Evolutionary conservation across 1,140 invertebrate genomes (phyloP).

Genomic region (Atopsyche davidsoni): DNA sequence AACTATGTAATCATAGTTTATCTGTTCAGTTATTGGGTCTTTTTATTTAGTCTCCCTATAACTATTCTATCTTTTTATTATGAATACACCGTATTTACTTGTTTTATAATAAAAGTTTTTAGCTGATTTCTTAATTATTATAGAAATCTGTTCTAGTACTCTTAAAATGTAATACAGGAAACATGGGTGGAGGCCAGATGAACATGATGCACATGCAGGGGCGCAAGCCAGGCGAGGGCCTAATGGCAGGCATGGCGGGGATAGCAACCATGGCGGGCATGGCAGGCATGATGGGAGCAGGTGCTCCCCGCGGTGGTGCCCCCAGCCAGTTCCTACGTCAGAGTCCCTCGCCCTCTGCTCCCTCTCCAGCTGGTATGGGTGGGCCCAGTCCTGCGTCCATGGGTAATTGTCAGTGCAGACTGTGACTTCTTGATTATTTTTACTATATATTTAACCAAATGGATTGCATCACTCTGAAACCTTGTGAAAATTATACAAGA

Average conservation of each 20-base stretch:
- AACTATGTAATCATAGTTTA: too few species aligned
- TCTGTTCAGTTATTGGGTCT: too few species aligned
- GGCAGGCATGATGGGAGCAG: slow-evolving; percentile 32
- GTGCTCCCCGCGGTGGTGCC: slow-evolving; percentile 43
- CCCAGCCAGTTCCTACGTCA: slow-evolving; percentile 63
- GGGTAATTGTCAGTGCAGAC: slow-evolving; percentile 35
- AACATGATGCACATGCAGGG: slow-evolving; percentile 50
- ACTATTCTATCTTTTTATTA: too few species aligned
- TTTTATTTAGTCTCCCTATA: too few species aligned
- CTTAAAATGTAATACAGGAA: slow-evolving; percentile 30
- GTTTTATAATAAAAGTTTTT: neutral
- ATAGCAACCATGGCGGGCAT: slow-evolving; percentile 39
- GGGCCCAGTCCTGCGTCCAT: slow-evolving; percentile 49
- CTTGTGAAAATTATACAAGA: too few species aligned
- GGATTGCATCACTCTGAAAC: too few species aligned
- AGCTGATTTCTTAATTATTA: neutral
- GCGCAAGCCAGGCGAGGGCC: slow-evolving; percentile 43
- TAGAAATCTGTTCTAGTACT: too few species aligned
- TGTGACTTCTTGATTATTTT: too few species aligned
- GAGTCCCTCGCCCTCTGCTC: slow-evolving; percentile 64
- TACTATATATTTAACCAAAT: too few species aligned
- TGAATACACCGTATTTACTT: too few species aligned
- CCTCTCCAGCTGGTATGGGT: slow-evolving; percentile 58
- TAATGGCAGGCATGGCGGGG: slow-evolving; percentile 36
- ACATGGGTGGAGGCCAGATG: slow-evolving; percentile 49